Evolutionary conservation across 2,113 vertebrate genomes (phyloP), one percentile per base, ranked within the genome.

Genomic region (Addax nasomaculatus): DNA sequence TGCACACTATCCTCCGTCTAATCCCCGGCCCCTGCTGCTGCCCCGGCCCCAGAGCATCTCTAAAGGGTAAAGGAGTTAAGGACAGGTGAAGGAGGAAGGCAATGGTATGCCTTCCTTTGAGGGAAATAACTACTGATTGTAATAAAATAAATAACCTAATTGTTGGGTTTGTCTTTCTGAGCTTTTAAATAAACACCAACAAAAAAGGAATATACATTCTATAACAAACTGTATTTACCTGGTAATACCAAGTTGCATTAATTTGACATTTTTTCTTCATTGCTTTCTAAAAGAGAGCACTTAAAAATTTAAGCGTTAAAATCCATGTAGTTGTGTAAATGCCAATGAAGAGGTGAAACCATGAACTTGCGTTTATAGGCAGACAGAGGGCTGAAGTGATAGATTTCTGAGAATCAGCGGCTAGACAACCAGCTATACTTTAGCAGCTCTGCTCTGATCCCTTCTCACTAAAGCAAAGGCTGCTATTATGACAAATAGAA

Each of bases 1-100:
- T 5, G 55, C 39, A 13, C 33, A 3, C 76, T 13, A 1, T 10
- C 43, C 64, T 51, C 19, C 70, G 33, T 7, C 13, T 19, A 27
- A 29, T 92, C 30, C 36, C 67, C 2, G 0, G n/a, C 11, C 19
- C 19, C 8, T 1, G 5, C 36, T 0, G 2, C 67, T 0, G 5
- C 67, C n/a, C 9, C 15, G 0, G 2, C 19, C 49, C 19, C 25
- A 53, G 39, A 53, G 21, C 79, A n/a, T 19, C 62, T 86, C n/a
- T 33, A 25, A 49, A 51, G 55, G 25, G 27, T 67, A 19, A 39
- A 21, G 11, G 9, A 55, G 3, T 3, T 53, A 29, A 7, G 11
- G 43, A n/a, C 70, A 58, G 11, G 43, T 45, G 30, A 51, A 14
- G 17, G 6, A 45, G 21, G 12, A 43, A 51, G 51, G 33, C 39